Evolutionary conservation across 1,140 invertebrate genomes (phyloP), one percentile per base, ranked within the genome.

Genomic region (Melitaea cinxia): DNA sequence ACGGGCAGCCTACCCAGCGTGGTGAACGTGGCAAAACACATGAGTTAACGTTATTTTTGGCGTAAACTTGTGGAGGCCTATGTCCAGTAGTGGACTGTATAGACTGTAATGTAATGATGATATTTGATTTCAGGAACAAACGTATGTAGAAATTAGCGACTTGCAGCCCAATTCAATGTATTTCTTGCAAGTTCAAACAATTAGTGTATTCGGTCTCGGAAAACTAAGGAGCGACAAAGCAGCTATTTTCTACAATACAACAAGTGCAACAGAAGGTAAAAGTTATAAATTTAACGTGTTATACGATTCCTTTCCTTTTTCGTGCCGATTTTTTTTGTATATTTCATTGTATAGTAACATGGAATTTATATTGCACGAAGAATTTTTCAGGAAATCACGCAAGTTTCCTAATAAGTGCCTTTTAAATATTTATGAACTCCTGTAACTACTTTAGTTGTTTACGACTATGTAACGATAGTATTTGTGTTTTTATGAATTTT

Each of bases 141-240:
- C 85, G 2, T 91, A 80, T 49, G 92, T 92, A 35, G 91, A 93
- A 68, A 89, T 95, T 66, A 92, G 91, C 69, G 92, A 94, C 66
- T 80, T 95, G 39, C 89, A 93, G 70, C 91, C 92, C 3, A 93
- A 94, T 70, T 94, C 93, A 1, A 92, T 93, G 78, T 95, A 95
- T 74, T 95, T 95, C 70, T 86, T 95, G 14, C 94, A 95, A 92
- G 93, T 95, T 1, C 94, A 95, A 80, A 94, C 94, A 4, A 91
- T 95, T 21, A 92, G 93, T 21, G 89, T 94, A 59, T 94, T 92
- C 71, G 94, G 94, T 1, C 88, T 91, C 14, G 91, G 93, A n/a
- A 92, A 93, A 61, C 80, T 95, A 12, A 92, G 94, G 45, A 94
- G 94, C 33, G 93, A 94, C 47, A 95, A 95, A 71, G 93, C 92